Base-by-base conservation (phyloP, 2,113 vertebrate genomes). In the Tympanuchus pallidicinctus region DNA sequence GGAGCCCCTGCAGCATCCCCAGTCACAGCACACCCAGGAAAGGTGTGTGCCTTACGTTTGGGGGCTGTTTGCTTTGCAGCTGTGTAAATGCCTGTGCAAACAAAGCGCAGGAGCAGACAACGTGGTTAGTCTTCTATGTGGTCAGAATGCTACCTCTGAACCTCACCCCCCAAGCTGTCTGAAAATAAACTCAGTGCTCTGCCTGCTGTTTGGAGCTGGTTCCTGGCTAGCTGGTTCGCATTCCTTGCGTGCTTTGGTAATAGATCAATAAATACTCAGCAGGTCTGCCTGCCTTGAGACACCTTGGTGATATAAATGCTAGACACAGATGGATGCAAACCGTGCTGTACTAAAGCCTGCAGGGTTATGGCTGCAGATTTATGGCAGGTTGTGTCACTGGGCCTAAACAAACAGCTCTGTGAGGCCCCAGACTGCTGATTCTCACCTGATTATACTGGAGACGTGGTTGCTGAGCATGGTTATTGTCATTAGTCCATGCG, bases 191-290 rank as follows among this genome's bases (percentile, higher is more conserved):
- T 7, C 1, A 4, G 32, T 8, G 47, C 84, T 45, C 57, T 54
- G 65, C 11, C 27, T 6, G 50, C 43, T 2, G 6, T 86, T 65
- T 76, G 6, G 57, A 64, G 87, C 54, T 5, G 8, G 69, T 70
- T 52, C 73, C 82, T 8, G 74, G 79, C 72, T 32, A 54, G 84
- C 91, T 45, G 69, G 83, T 52, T 47, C 40, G 10, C 91, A 82
- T 93, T 95, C 87, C 89, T 72, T 17, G 8, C 81, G 3, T 72
- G 84, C 60, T 82, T 81, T 22, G 87, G 84, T 80, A 75, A 74
- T 54, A 74, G 48, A 73, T 54, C 59, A 25, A 38, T 75, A 91
- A 72, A 63, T n/a, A 64, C 71, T 20, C 71, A 21, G 75, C 34
- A 45, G 86, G 27, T 82, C 24, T 30, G 43, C 38, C 79, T 3